These are phyloP conservation scores for Mustela nigripes DNA, from an alignment of 2,113 vertebrate species.

Conservation along the genomic window DNA sequence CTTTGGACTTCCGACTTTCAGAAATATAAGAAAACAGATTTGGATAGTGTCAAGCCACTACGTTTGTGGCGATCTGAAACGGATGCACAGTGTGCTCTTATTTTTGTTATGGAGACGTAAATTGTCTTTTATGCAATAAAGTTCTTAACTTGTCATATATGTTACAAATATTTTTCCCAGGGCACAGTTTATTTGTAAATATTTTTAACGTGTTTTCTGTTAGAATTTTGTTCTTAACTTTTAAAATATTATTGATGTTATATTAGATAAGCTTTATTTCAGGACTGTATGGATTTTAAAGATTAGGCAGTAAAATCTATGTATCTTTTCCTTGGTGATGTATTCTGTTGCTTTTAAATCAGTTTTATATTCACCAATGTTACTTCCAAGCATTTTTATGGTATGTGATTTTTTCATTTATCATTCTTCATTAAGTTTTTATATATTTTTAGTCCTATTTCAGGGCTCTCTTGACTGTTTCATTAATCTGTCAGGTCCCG, in stretches of 20 bases:
- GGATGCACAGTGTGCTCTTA: not conserved
- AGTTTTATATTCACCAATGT: conserved; percentile 67
- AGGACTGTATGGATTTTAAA: conserved; percentile 54
- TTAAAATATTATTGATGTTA: conserved; percentile 61
- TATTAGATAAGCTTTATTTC: conserved; percentile 67
- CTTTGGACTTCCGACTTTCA: not conserved
- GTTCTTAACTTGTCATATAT: conserved; percentile 18
- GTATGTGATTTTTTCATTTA: conserved; percentile 72
- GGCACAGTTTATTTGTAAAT: conserved; percentile 14
- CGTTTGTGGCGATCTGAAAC: not conserved
- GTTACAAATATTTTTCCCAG: conserved; percentile 24
- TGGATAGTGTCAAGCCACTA: not conserved
- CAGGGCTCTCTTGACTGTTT: conserved; percentile 47
- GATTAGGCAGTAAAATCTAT: conserved; percentile 62
- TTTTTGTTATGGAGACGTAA: conserved; percentile 39
- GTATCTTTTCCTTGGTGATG: conserved; percentile 66
- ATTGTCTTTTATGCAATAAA: not conserved
- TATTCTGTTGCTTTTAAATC: conserved; percentile 73
- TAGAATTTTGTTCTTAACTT: conserved; percentile 56
- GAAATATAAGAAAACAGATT: not conserved
- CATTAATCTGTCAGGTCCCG: conserved; percentile 72
- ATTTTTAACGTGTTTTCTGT: conserved; percentile 46
- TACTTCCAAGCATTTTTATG: conserved; percentile 76
- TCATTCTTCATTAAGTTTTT: conserved; percentile 79
- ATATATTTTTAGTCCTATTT: conserved; percentile 74